phyloP scores from a whole-genome alignment of 1,140 invertebrate genomes.

The Trigoniulus corallinus region DNA sequence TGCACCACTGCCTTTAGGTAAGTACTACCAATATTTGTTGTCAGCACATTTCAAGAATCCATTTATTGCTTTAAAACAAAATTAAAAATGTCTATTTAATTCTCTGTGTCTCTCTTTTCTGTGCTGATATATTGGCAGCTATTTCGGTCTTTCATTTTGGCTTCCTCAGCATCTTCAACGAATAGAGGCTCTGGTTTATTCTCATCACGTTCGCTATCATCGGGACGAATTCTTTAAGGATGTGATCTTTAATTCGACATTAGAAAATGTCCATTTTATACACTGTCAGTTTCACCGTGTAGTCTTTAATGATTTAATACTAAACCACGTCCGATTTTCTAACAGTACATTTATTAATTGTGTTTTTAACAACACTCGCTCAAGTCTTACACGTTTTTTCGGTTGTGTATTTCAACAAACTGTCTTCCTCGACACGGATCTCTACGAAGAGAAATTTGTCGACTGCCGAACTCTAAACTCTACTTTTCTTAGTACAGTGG shows the following conservation, averaged over 20 bases:
- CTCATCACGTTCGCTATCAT: background rate
- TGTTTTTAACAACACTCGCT: conserved; percentile 18
- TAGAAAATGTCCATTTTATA: conserved; percentile 19
- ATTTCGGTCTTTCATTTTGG: conserved; percentile 37
- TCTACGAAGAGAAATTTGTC: conserved; percentile 19
- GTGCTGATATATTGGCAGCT: conserved; percentile 26
- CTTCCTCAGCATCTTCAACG: conserved; percentile 35
- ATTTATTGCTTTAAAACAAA: too few species aligned
- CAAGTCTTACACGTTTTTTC: conserved; percentile 21
- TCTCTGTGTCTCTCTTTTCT: too few species aligned
- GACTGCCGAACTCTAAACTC: conserved; percentile 18
- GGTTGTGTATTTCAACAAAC: conserved; percentile 16
- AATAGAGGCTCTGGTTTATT: conserved; percentile 26
- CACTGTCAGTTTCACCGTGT: conserved; percentile 15
- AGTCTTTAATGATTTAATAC: conserved; percentile 16
- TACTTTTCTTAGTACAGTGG: conserved; percentile 14
- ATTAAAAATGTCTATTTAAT: too few species aligned
- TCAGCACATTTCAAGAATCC: too few species aligned
- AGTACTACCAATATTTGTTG: conserved; percentile 11
- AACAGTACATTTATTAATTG: conserved; percentile 18
- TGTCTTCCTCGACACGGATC: conserved; percentile 21
- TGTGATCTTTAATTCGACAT: conserved; percentile 12
- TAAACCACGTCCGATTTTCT: conserved; percentile 20
- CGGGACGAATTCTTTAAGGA: conserved; percentile 1
- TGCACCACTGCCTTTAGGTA: conserved; percentile 33